Base-by-base conservation (phyloP, 2,113 vertebrate species). In the Glareola pratincola region DNA sequence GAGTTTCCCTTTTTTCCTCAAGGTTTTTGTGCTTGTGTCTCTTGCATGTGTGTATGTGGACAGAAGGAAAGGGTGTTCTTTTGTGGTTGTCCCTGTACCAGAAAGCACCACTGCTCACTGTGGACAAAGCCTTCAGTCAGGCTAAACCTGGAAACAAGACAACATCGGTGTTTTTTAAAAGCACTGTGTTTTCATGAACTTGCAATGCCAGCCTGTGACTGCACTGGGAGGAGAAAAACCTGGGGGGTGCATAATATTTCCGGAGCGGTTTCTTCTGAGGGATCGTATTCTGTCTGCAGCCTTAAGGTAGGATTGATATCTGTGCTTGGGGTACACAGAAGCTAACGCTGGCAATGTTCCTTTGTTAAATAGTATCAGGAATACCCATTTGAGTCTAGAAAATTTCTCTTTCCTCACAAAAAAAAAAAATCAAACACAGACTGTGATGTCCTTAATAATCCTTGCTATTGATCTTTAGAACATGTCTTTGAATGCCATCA, bases 381-480 rank as follows among this genome's bases (percentile, higher is more conserved):
- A 72, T 88, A 64, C 4, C 43, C 18, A 32, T 62, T 85, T 1
- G 2, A 80, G 15, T 67, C 39, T 72, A 10, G 43, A 77, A 75
- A 30, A 64, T 72, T 83, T 57, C 36, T 16, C 13, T 53, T 72
- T 53, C 37, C 34, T 88, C 64, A 77, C 23, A n/a, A 71, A 92
- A 85, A 20, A n/a, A 78, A 69, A 78, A 92, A 85, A 20, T 86
- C 57, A 45, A 45, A 53, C 14, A 23, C 10, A n/a, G 60, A 50
- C 50, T 41, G 3, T 1, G 9, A 36, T 78, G 39, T 78, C 76
- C 67, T 63, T 80, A 83, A 72, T 75, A 13, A 66, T 77, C 51
- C 17, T 71, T 90, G 26, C 64, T 94, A 72, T 51, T 93, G 79
- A 95, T 93, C 85, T 92, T 64, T n/a, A 67, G 32, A 84, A 66